Base-by-base conservation (phyloP, 2,888 invertebrate species). In the Panzeria rudis region DNA sequence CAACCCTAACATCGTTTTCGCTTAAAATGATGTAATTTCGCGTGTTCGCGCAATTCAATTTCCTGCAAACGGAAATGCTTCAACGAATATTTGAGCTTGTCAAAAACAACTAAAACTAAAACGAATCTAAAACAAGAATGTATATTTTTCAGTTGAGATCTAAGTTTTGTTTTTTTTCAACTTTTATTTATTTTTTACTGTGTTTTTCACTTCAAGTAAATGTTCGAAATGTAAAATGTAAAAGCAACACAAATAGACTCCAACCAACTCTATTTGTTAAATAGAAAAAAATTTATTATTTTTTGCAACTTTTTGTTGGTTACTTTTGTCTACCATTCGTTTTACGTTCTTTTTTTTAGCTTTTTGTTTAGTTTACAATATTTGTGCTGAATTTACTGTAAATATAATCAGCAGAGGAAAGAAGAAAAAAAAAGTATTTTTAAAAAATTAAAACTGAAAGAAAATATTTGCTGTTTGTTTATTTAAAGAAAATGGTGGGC, bases 1-100 rank as follows among this genome's bases (percentile, higher is more conserved):
- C 52, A n/a, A 56, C 54, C 23, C 38, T 35, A 78, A 73, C 75
- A 73, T 72, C 72, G 50, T 73, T 75, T 79, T 79, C 83, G 89
- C 86, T 89, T 88, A 88, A 89, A 90, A 90, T 90, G 90, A 89
- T 90, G 90, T 90, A 90, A 90, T 90, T 90, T 91, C 90, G 90
- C 90, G 90, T 91, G 90, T 87, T 90, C 89, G 89, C 89, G 90
- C 90, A 90, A 90, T 90, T 90, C 90, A 90, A 90, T 90, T 91
- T 90, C 91, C 90, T 90, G 91, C 87, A 87, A 87, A 85, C 90
- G 90, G 90, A 90, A 90, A 90, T 89, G 88, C 81, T 88, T 87
- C 89, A 89, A 79, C 87, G 86, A 87, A 87, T 86, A 86, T 86
- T 87, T 87, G 87, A 81, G 87, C 87, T 88, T 87, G 87, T 87